These are phyloP conservation scores for Bhutanitis thaidina DNA, from an alignment of 2,888 invertebrate species.

Conservation along the genomic window DNA sequence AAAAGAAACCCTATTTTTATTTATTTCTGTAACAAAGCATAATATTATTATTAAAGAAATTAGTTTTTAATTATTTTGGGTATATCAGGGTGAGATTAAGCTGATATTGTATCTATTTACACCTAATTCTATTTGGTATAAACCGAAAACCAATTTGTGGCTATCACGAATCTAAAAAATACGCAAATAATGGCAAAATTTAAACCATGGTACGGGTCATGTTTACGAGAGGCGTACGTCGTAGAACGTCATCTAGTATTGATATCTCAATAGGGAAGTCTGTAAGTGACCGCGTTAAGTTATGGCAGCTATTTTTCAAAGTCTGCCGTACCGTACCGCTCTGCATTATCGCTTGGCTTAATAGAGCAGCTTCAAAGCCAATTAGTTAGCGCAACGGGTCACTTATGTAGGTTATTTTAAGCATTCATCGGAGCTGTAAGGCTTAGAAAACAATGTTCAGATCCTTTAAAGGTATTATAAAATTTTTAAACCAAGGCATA, in stretches of 20 bases:
- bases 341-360: conserved; percentile 57
- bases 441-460: background rate
- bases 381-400: conserved; percentile 48
- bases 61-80: too few relatives aligned
- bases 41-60: too few relatives aligned
- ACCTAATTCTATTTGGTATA: too few relatives aligned
- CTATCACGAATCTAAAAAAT: too few relatives aligned
- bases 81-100: too few relatives aligned
- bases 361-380: conserved; percentile 64
- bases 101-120: too few relatives aligned
- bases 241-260: conserved; percentile 67
- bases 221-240: conserved; percentile 60
- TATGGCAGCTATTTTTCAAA: conserved; percentile 74
- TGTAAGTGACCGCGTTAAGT: conserved; percentile 74
- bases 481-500: too few relatives aligned
- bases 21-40: too few relatives aligned
- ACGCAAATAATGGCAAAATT: too few relatives aligned
- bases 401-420: conserved; percentile 26
- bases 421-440: conserved; percentile 11
- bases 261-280: conserved; percentile 78
- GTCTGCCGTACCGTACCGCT: conserved; percentile 46
- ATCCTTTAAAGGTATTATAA: too few relatives aligned
- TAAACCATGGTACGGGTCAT: conserved; percentile 27
- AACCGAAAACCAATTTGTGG: too few relatives aligned
- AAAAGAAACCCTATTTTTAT: too few relatives aligned